These are phyloP conservation scores for Gouania willdenowi DNA, from an alignment of 2,797 vertebrate species.

Conservation along the genomic window DNA sequence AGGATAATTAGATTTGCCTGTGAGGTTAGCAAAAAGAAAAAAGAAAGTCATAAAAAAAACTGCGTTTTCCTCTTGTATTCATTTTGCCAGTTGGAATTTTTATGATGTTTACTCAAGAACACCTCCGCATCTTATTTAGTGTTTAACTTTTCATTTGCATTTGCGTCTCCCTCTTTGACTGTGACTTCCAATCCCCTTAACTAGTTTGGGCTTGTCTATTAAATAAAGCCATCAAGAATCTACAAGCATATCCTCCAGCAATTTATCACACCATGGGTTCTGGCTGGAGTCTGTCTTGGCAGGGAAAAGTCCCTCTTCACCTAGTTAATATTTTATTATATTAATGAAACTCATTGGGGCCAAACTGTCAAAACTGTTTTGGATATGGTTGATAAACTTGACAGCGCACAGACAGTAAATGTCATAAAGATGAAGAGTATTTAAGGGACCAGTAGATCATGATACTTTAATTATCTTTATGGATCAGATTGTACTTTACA, in stretches of 20 bases:
- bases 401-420: slow-evolving; percentile 8
- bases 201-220: not conserved
- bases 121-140: not conserved
- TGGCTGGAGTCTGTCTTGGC: not conserved
- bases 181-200: not conserved
- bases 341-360: slow-evolving; percentile 27
- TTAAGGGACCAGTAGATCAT: not conserved
- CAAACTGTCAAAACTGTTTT: slow-evolving; percentile 21
- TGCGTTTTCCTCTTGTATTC: not conserved
- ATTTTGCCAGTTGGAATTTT: not conserved
- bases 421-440: not conserved
- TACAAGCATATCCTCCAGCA: slow-evolving; percentile 5
- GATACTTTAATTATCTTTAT: not conserved
- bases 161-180: not conserved
- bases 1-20: not conserved
- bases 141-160: not conserved
- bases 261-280: not conserved
- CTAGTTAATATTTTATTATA: slow-evolving; percentile 36
- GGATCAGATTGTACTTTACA: not conserved
- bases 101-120: not conserved
- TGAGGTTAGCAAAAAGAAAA: not conserved
- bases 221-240: not conserved
- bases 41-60: not conserved
- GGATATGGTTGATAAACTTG: slow-evolving; percentile 20
- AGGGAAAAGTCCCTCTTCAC: slow-evolving; percentile 27